Base-by-base conservation (phyloP, 2,113 vertebrate genomes). In the Lota lota region DNA sequence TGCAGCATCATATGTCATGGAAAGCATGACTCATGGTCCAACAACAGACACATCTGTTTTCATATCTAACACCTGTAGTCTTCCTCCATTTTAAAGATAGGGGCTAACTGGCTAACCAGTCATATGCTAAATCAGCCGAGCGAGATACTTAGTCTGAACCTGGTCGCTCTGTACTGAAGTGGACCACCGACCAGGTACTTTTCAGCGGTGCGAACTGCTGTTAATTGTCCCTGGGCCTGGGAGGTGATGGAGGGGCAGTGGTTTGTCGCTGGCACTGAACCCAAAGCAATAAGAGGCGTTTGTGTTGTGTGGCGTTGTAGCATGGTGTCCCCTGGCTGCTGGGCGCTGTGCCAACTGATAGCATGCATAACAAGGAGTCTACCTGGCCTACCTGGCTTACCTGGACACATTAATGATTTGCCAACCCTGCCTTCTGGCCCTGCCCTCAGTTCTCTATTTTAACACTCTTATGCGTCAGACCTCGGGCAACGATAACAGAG, bases 381-480 rank as follows among this genome's bases (percentile, higher is more conserved):
- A 11, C 36, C 36, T 76, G 85, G 75, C 87, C 88, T 90, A 88
- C 88, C 81, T 84, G 36, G 79, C 64, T 61, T 74, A 24, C 6
- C 36, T 40, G 36, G 36, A 40, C 36, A 40, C 79, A 90, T 90
- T 90, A 90, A 90, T 90, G 88, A 90, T 90, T 90, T 74, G 67
- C 84, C 77, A 89, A 76, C 66, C 20, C 72, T 70, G 69, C 81
- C 84, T 78, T 33, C 74, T 80, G 69, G 66, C 61, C 78, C 76
- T 79, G 64, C 66, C 78, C 79, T 57, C 36, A 70, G 2, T 64
- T 53, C 73, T 83, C 80, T 76, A 78, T 83, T 83, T 79, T 79
- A 78, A 69, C 76, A 74, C 75, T 77, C 79, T 83, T 75, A 80
- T 84, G 66, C 15, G 57, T 72, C 3, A 16, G 20, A 64, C 50